Conservation (phyloP, 2,113 vertebrate genomes). For the Neolamprologus toae region DNA sequence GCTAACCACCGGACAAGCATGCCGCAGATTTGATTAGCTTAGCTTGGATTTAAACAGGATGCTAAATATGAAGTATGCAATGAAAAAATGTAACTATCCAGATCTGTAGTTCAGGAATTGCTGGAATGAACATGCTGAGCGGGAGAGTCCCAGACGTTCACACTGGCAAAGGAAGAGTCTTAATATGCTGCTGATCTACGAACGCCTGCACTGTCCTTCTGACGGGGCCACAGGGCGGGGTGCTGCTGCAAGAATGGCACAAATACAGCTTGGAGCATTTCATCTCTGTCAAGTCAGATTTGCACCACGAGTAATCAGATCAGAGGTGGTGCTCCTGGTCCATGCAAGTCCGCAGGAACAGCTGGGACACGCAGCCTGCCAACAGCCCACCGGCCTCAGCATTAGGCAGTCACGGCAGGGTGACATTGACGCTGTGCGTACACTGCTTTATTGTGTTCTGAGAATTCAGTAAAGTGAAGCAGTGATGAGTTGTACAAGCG, state of each 20-base stretch:
- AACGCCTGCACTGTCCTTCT: background rate
- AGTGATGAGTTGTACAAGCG: background rate
- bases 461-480: background rate
- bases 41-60: background rate
- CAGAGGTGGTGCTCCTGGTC: background rate
- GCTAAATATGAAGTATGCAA: background rate
- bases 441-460: background rate
- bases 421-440: background rate
- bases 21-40: accelerated
- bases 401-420: accelerated
- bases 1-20: accelerated
- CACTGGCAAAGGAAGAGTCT: background rate
- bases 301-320: background rate
- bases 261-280: background rate
- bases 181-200: background rate
- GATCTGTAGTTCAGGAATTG: background rate
- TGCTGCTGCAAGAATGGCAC: background rate
- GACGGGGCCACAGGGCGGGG: background rate
- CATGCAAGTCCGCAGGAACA: background rate
- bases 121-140: accelerated
- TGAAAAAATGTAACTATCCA: background rate
- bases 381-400: background rate
- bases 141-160: background rate
- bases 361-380: background rate
- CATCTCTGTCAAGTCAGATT: background rate